These are phyloP conservation scores for Alloplasta piceator DNA, from an alignment of 2,888 invertebrate species.

Conservation along the genomic window DNA sequence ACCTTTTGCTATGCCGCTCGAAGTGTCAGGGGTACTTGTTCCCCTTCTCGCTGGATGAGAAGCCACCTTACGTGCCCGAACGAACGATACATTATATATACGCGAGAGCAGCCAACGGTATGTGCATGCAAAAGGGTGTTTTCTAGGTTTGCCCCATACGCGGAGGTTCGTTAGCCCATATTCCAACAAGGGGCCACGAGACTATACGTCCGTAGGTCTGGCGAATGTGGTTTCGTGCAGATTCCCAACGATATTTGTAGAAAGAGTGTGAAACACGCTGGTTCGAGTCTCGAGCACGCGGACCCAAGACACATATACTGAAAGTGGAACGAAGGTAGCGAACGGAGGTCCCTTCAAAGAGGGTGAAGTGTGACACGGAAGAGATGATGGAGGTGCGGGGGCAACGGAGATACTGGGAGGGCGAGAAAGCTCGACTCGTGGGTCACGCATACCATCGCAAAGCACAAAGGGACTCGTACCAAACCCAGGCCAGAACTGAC, in stretches of 20 bases:
- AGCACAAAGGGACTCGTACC: background rate
- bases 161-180: conserved; percentile 22
- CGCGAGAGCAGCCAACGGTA: conserved; percentile 16
- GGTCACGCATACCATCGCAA: conserved; percentile 51
- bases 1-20: conserved; percentile 70
- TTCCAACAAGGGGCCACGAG: conserved; percentile 32
- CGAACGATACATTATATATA: conserved; percentile 11
- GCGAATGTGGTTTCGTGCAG: background rate
- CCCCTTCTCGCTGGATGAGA: conserved; percentile 30
- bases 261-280: conserved; percentile 43
- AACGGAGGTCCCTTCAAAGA: conserved; percentile 3
- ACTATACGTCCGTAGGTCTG: background rate
- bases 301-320: background rate
- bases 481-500: conserved; percentile 26
- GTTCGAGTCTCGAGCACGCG: conserved; percentile 37
- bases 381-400: conserved; percentile 23
- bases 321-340: conserved; percentile 53
- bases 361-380: conserved; percentile 32
- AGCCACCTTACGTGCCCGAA: conserved; percentile 1
- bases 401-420: conserved; percentile 25
- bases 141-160: background rate
- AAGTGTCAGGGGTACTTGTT: conserved; percentile 60
- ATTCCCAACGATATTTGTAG: conserved; percentile 19
- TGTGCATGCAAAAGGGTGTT: conserved; percentile 15
- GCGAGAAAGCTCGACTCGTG: conserved; percentile 12